These are phyloP conservation scores for Halichoerus grypus DNA, from an alignment of 2,113 vertebrate genomes.

Conservation along the genomic window DNA sequence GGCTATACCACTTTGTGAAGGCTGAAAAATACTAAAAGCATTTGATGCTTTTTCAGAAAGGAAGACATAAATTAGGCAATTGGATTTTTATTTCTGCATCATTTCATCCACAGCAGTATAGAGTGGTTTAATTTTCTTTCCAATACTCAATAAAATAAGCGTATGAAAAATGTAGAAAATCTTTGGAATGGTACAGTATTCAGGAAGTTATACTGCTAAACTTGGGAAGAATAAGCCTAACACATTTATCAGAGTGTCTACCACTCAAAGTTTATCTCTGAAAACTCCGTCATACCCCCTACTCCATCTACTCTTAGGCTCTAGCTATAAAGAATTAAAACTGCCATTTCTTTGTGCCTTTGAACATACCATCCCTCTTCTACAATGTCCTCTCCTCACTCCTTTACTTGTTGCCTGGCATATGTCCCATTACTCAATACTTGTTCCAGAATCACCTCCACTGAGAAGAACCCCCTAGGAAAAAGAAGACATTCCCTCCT, in stretches of 20 bases:
- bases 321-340: not conserved
- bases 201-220: not conserved
- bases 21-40: conserved; percentile 36
- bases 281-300: not conserved
- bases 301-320: not conserved
- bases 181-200: not conserved
- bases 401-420: not conserved
- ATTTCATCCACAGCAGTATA: conserved; percentile 32
- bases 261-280: not conserved
- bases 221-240: not conserved
- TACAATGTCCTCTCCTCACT: not conserved
- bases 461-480: conserved; percentile 6
- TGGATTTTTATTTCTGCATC: conserved; percentile 45
- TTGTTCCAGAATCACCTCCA: not conserved
- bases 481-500: not conserved
- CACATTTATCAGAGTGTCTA: not conserved
- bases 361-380: not conserved
- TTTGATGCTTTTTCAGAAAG: not conserved
- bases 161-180: conserved; percentile 16
- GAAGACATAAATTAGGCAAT: not conserved
- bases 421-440: not conserved
- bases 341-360: not conserved
- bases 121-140: conserved; percentile 54
- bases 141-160: conserved; percentile 46
- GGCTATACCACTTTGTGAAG: not conserved